These are phyloP conservation scores for Cinclus cinclus DNA, from an alignment of 2,113 vertebrate genomes.

Conservation along the genomic window DNA sequence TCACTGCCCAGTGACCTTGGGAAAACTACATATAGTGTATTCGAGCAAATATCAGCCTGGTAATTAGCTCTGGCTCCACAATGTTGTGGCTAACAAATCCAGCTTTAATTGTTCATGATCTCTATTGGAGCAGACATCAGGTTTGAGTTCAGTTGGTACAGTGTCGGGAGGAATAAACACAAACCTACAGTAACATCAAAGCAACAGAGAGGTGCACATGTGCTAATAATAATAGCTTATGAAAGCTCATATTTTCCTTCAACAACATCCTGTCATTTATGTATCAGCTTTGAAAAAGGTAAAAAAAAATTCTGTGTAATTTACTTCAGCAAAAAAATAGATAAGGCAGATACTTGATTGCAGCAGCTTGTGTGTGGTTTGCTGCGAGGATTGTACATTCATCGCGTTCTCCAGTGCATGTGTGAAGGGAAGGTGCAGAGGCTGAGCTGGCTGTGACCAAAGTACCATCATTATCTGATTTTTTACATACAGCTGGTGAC, in stretches of 20 bases:
- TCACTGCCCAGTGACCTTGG: slow-evolving; percentile 42
- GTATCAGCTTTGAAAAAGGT: slow-evolving; percentile 65
- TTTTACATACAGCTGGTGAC: slow-evolving; percentile 48
- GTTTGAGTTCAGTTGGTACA: slow-evolving; percentile 3
- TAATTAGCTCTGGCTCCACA: background rate
- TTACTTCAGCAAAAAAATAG: slow-evolving; percentile 28
- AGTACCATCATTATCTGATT: slow-evolving; percentile 68
- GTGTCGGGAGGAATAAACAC: slow-evolving; percentile 59
- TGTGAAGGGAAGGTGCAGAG: slow-evolving; percentile 7
- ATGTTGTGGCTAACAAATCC: slow-evolving; percentile 44
- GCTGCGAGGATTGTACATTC: background rate
- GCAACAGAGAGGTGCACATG: slow-evolving; percentile 51
- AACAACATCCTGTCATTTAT: slow-evolving; percentile 78
- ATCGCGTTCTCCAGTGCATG: background rate
- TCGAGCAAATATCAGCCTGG: background rate
- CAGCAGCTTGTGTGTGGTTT: slow-evolving; percentile 54
- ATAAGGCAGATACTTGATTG: slow-evolving; percentile 33
- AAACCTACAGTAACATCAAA: slow-evolving; percentile 67
- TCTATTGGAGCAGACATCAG: slow-evolving; percentile 13
- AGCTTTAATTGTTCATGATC: slow-evolving; percentile 32
- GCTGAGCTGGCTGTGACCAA: slow-evolving; percentile 41
- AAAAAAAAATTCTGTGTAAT: slow-evolving; percentile 18
- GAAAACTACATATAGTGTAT: slow-evolving; percentile 21
- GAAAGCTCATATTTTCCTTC: slow-evolving; percentile 76
- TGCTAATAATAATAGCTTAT: slow-evolving; percentile 69